phyloP scores from a whole-genome alignment of 1,140 invertebrate genomes.

The Homalodisca vitripennis region DNA sequence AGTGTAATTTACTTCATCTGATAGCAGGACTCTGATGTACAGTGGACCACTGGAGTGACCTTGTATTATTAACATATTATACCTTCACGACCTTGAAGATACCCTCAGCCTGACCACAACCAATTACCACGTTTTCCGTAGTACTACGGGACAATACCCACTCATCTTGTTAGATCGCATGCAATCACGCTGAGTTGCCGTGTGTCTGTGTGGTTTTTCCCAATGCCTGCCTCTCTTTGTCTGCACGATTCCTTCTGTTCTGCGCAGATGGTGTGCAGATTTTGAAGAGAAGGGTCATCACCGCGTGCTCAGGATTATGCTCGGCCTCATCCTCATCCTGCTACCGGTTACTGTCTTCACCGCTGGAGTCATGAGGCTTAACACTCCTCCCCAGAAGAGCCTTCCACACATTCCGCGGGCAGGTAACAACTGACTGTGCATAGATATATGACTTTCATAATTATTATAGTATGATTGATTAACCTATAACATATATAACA shows the following conservation, averaged over 20 bases:
- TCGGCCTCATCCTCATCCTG: background rate
- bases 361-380: conserved; percentile 5
- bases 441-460: too few relatives aligned
- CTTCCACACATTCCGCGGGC: background rate
- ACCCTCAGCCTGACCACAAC: background rate
- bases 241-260: too few relatives aligned
- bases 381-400: background rate
- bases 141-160: background rate
- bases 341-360: conserved; percentile 1
- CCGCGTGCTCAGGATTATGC: conserved; percentile 14
- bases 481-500: too few relatives aligned
- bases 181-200: background rate
- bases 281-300: conserved; percentile 20
- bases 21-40: too few relatives aligned
- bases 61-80: too few relatives aligned
- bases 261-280: conserved; percentile 23
- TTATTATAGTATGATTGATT: too few relatives aligned
- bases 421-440: too few relatives aligned
- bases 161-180: background rate
- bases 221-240: too few relatives aligned
- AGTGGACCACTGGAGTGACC: too few relatives aligned
- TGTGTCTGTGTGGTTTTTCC: background rate
- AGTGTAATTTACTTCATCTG: too few relatives aligned
- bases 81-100: too few relatives aligned
- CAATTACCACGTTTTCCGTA: background rate